phyloP scores from a whole-genome alignment of 2,888 invertebrate species.

The Crepidodera aurea region DNA sequence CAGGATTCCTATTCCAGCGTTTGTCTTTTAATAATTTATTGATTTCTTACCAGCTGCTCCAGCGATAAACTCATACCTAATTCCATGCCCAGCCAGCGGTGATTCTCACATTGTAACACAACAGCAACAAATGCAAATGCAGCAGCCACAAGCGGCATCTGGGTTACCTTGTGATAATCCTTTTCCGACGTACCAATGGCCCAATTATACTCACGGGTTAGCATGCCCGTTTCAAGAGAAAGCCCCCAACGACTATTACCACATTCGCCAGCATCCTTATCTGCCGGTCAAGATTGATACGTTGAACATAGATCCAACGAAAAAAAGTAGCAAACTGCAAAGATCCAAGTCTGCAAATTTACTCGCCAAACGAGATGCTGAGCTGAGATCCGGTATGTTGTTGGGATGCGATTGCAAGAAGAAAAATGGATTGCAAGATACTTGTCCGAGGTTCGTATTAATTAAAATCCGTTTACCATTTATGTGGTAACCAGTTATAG shows the following conservation, averaged over 20 bases:
- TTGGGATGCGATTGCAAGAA: constrained; percentile 16
- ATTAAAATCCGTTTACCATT: too few relatives aligned
- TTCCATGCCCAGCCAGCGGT: background rate
- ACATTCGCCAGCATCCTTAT: background rate
- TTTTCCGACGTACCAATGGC: constrained; percentile 6
- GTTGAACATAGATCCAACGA: background rate
- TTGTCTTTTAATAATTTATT: too few relatives aligned
- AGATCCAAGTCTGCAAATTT: background rate
- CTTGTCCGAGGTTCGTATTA: constrained; percentile 11
- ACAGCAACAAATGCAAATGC: background rate
- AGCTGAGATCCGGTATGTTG: constrained; percentile 8
- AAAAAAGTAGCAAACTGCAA: background rate
- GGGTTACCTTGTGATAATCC: background rate
- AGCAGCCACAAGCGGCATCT: background rate
- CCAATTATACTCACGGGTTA: background rate
- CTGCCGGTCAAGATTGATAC: constrained; percentile 2
- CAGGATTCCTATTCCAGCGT: too few relatives aligned
- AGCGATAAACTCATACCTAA: background rate
- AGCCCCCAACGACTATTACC: background rate
- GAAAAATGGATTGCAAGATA: constrained; percentile 25
- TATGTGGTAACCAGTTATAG: background rate
- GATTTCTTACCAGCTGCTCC: background rate
- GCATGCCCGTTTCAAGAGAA: background rate
- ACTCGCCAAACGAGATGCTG: background rate
- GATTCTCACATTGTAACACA: background rate